Evolutionary conservation across 2,113 vertebrate genomes (phyloP), one percentile per base, ranked within the genome.

Genomic region (Mus pahari): DNA sequence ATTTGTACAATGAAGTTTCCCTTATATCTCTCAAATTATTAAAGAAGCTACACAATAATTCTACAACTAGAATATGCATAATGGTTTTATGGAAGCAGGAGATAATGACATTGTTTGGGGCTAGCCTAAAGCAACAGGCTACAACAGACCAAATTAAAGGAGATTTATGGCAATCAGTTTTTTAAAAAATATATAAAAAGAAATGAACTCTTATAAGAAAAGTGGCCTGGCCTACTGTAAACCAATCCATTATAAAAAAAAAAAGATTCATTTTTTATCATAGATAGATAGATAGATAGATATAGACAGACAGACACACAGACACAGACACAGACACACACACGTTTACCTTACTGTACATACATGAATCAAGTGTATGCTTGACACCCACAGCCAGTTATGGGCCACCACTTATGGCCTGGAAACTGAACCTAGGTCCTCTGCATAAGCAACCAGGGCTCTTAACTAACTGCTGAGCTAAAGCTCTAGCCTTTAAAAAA

Each of bases 21-120:
- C 64, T 91, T 84, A 62, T 3, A 62, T 79, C 84, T 84, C 62
- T 74, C 31, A 68, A 91, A 87, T 82, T 90, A 83, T 55, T 92
- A 87, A 90, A 70, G 7, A 94, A 97, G 28, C 2, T 73, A 78
- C 13, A 68, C 28, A 31, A 66, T 79, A 78, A 93, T 95, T 87
- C 58, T 62, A 55, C 8, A 95, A 87, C 45, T 91, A 89, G 71
- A 91, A 92, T 82, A 74, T 16, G 74, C 17, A 90, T 2, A 88
- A 83, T 24, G 13, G 73, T 22, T 70, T 62, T 89, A 8, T 50
- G 48, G 17, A 64, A 64, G 31, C 28, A 68, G 8, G 62, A 62
- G 17, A 68, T 39, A 70, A 70, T 39, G 58, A 9, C 48, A 39
- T 9, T 89, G 22, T 89, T 95, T 84, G 33, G 9, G 50, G 70